Evolutionary conservation across 2,797 vertebrate genomes (phyloP).

Genomic region (Macroramphosus scolopax): DNA sequence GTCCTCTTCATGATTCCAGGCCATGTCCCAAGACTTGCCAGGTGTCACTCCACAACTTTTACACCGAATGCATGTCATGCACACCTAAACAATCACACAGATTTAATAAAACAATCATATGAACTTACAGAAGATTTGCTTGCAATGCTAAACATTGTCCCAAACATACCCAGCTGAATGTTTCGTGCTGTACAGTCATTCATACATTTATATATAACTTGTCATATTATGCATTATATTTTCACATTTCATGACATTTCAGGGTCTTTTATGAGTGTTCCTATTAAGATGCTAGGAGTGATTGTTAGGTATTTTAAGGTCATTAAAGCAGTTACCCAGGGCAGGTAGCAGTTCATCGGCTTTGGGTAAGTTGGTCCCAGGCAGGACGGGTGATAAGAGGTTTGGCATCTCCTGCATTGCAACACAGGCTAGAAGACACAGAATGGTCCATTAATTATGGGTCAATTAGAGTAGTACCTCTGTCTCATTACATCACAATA

Average conservation of each 20-base stretch:
- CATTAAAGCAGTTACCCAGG: conserved; percentile 80
- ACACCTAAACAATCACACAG: conserved; percentile 73
- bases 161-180: too few species aligned
- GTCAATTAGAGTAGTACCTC: too few species aligned
- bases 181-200: too few species aligned
- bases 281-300: too few species aligned
- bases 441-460: not conserved
- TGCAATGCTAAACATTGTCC: too few species aligned
- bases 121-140: not conserved
- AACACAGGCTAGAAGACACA: conserved; percentile 79
- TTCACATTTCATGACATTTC: too few species aligned
- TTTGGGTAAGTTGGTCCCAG: conserved; percentile 90
- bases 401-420: conserved; percentile 87
- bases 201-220: too few species aligned
- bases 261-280: too few species aligned
- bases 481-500: too few species aligned
- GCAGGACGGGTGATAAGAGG: conserved; percentile 88
- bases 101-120: not conserved
- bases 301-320: too few species aligned
- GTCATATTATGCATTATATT: too few species aligned
- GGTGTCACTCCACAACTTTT: conserved; percentile 89
- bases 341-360: conserved; percentile 79
- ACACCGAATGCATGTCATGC: conserved; percentile 89
- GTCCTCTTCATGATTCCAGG: conserved; percentile 85
- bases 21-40: conserved; percentile 82